Conservation (phyloP, 2,797 vertebrate species). For the Bovichtus variegatus region DNA sequence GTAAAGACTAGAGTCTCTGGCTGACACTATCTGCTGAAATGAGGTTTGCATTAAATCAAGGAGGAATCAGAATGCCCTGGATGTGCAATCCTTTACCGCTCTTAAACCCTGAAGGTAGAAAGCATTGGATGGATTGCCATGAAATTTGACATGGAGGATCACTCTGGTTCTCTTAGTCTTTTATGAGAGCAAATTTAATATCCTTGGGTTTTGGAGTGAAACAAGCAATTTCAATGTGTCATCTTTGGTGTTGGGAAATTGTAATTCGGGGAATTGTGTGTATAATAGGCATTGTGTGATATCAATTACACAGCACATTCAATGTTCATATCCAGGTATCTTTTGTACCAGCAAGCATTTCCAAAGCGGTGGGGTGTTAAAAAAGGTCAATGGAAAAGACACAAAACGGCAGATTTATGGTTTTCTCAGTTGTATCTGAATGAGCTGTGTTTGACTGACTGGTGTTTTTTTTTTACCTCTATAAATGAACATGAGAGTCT, state of each 20-base stretch:
- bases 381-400: background rate
- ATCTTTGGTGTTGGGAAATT: background rate
- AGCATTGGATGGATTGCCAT: background rate
- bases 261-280: background rate
- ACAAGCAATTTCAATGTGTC: background rate
- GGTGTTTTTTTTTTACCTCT: constrained; percentile 87
- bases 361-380: background rate
- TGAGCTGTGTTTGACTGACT: background rate
- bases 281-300: too few relatives aligned
- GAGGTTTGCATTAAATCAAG: too few relatives aligned
- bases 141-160: background rate
- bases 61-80: too few relatives aligned
- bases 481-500: constrained; percentile 96
- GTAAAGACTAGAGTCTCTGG: too few relatives aligned
- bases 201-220: background rate
- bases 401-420: constrained; percentile 2
- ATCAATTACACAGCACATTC: too few relatives aligned
- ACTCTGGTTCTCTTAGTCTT: background rate
- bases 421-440: background rate
- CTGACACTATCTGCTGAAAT: too few relatives aligned
- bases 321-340: background rate
- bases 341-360: background rate
- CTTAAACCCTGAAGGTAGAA: too few relatives aligned
- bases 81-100: too few relatives aligned
- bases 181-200: background rate